Base-by-base conservation (phyloP, 2,888 invertebrate genomes). In the Piscicola geometra region DNA sequence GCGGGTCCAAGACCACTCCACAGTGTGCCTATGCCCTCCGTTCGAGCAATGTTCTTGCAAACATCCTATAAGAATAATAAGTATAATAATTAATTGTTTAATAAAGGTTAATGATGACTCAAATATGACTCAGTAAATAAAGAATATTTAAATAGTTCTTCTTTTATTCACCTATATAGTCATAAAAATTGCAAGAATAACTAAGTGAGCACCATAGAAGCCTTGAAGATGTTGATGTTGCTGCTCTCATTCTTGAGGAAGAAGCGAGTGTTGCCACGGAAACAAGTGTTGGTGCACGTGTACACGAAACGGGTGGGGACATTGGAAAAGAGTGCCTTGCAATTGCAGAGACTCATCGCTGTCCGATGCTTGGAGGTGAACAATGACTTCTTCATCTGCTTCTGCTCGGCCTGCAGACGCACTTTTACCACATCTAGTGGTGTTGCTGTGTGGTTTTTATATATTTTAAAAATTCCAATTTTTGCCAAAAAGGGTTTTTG, bases 1-100 rank as follows among this genome's bases (percentile, higher is more conserved):
- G 99, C 99, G 0, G 99, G 98, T 81, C 95, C 92, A 66, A 99
- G 88, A 0, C 99, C 99, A 83, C 96, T 96, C 98, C 99, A 99
- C 52, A 99, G 86, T 0, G 97, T 93, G 9, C 89, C 85, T 0
- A 96, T 82, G 9, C 99, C 99, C 88, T 99, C 99, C 69, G 89
- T 86, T 83, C 91, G 90, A 36, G 91, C 89, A 81, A 99, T 98
- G 89, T 97, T 95, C 75, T 93, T 86, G 85, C 98, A 91, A 15
- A 97, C 98, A 89, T 99, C 98, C 95, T 97, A 79, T 75, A 84
- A 81, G 66, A 9, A 76, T 25, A 76, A 36, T 28, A 56, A n/a
- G n/a, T n/a, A n/a, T n/a, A n/a, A n/a, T n/a, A n/a, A n/a, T n/a
- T n/a, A n/a, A n/a, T n/a, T n/a, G n/a, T n/a, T n/a, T n/a, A n/a